Percentiles rank a stretch among this genome's conserved stretches.
Evolutionary conservation across 2,888 invertebrate genomes (phyloP).

Genomic region (Eudemis profundana): DNA sequence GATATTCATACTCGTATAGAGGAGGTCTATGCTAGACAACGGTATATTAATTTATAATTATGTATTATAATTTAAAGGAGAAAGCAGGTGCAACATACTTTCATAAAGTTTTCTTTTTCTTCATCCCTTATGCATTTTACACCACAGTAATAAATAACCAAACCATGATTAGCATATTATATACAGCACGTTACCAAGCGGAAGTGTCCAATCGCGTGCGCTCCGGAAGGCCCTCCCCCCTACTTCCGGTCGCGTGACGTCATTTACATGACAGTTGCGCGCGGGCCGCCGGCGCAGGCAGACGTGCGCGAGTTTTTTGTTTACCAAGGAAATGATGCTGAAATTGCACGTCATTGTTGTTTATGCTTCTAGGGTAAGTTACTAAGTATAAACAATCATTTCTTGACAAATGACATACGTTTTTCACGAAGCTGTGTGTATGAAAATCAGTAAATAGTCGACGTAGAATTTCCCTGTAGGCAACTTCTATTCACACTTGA

Average conservation of each 20-base stretch:
- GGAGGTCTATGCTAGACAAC: too few species aligned
- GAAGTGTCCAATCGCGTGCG: slow-evolving; percentile 84
- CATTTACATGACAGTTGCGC: slow-evolving; percentile 81
- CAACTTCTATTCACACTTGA: too few species aligned
- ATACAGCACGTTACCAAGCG: slow-evolving; percentile 73
- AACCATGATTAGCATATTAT: slow-evolving; percentile 83
- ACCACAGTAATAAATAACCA: slow-evolving; percentile 71
- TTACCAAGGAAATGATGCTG: slow-evolving; percentile 69
- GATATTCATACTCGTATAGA: too few species aligned
- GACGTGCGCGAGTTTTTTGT: slow-evolving; percentile 67
- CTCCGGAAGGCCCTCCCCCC: slow-evolving; percentile 78
- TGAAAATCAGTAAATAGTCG: too few species aligned
- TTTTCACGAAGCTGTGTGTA: too few species aligned
- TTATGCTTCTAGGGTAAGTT: not conserved
- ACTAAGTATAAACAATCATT: too few species aligned
- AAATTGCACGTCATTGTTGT: slow-evolving; percentile 42
- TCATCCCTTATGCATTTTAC: slow-evolving; percentile 14
- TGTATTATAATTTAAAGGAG: too few species aligned
- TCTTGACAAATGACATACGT: too few species aligned
- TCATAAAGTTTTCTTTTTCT: not conserved
- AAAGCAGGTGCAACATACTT: too few species aligned
- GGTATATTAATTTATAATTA: too few species aligned
- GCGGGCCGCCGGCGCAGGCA: slow-evolving; percentile 63
- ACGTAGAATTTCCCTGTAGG: too few species aligned
- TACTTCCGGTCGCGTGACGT: slow-evolving; percentile 84